Percentiles rank a stretch among this genome's conserved stretches.
These are phyloP conservation scores for Poeciliopsis infans DNA, from an alignment of 2,797 vertebrate species.

Conservation along the genomic window DNA sequence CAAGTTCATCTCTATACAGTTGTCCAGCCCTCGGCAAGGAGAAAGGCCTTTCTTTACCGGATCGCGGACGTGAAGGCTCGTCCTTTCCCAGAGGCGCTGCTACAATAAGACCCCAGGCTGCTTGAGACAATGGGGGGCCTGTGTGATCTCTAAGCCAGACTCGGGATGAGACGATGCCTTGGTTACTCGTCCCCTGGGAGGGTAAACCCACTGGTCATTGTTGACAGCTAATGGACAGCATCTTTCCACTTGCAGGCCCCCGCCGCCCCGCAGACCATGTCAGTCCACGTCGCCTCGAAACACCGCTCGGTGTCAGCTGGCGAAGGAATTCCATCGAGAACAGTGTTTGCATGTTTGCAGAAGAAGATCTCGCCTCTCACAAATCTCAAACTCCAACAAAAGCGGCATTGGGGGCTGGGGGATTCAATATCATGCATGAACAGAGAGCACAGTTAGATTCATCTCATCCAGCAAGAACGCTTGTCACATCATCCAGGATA, in stretches of 20 bases:
- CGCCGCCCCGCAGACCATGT: constrained; percentile 70
- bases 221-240: constrained; percentile 80
- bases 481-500: neutral
- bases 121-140: constrained; percentile 73
- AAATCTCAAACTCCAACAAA: constrained; percentile 69
- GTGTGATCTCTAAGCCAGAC: constrained; percentile 75
- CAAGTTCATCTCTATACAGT: constrained; percentile 81
- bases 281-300: constrained; percentile 66
- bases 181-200: constrained; percentile 73
- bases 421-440: constrained; percentile 59
- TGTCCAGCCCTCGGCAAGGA: constrained; percentile 88
- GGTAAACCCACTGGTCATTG: constrained; percentile 70
- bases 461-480: constrained; percentile 37
- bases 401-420: constrained; percentile 32
- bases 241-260: constrained; percentile 68
- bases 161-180: constrained; percentile 74
- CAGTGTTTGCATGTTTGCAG: constrained; percentile 70
- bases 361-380: constrained; percentile 65
- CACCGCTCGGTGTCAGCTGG: constrained; percentile 44
- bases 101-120: constrained; percentile 74
- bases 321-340: constrained; percentile 60
- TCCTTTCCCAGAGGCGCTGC: constrained; percentile 78
- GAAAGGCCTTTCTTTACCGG: constrained; percentile 79
- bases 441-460: constrained; percentile 48
- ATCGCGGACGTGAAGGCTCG: constrained; percentile 59